phyloP scores from a whole-genome alignment of 2,797 vertebrate genomes.

The Syngnathus rostellatus region DNA sequence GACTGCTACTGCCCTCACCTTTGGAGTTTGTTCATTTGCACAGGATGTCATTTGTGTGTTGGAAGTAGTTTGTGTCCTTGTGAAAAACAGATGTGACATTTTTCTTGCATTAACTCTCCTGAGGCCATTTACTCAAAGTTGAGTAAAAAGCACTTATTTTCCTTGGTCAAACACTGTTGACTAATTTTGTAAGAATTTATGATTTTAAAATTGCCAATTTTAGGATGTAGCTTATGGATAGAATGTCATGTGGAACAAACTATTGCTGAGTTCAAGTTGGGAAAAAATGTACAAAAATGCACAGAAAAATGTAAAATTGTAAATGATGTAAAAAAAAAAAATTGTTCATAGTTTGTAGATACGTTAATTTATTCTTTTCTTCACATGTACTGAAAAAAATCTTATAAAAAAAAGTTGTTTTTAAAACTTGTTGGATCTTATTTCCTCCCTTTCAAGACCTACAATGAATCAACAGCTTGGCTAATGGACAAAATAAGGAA shows the following conservation, averaged over 20 bases:
- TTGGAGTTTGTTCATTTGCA: conserved; percentile 46
- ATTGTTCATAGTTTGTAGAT: conserved; percentile 92
- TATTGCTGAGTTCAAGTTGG: conserved; percentile 52
- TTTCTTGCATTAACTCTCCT: not conserved
- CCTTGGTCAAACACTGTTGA: not conserved
- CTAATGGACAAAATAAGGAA: no score
- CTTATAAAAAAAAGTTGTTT: conserved; percentile 60
- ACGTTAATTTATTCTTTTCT: conserved; percentile 77
- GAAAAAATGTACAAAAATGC: conserved; percentile 76
- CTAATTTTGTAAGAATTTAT: conserved; percentile 21
- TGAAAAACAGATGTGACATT: conserved; percentile 3
- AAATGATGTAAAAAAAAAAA: conserved; percentile 78
- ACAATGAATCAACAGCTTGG: not conserved
- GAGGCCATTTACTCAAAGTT: not conserved
- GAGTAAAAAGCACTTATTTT: not conserved
- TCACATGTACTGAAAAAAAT: conserved; percentile 51
- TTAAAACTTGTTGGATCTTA: conserved; percentile 35
- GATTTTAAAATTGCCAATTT: conserved; percentile 47
- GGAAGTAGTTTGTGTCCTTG: conserved; percentile 6
- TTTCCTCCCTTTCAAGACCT: not conserved
- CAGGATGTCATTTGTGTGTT: conserved; percentile 37
- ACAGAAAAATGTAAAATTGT: conserved; percentile 81
- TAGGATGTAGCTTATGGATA: conserved; percentile 48
- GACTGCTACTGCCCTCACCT: conserved; percentile 6
- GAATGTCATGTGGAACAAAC: conserved; percentile 22